Conservation (phyloP, 2,113 vertebrate genomes). For the Stictonetta naevosa region DNA sequence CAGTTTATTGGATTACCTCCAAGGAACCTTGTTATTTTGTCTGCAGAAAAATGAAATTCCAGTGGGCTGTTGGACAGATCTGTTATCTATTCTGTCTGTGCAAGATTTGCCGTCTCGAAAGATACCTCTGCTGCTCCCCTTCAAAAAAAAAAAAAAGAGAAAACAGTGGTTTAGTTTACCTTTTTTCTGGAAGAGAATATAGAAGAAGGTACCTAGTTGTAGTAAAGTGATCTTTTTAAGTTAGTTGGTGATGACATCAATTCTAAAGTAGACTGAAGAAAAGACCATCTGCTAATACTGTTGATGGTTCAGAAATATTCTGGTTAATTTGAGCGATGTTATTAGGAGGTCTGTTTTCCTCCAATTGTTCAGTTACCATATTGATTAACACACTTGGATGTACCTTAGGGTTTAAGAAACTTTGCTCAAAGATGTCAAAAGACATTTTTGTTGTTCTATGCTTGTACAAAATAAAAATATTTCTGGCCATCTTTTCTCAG, state of each 20-base stretch:
- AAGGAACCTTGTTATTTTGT: conserved; percentile 32
- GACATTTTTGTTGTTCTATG: neutral
- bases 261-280: neutral
- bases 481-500: conserved; percentile 12
- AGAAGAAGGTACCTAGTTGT: neutral
- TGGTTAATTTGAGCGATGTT: neutral
- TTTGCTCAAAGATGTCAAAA: neutral
- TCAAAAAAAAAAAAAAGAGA: neutral
- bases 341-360: neutral
- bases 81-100: neutral
- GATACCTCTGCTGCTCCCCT: neutral
- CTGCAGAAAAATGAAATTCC: neutral
- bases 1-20: conserved; percentile 23
- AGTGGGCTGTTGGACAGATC: neutral
- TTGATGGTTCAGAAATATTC: neutral
- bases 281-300: neutral
- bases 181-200: neutral
- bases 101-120: neutral
- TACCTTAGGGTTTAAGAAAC: neutral
- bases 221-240: neutral
- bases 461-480: conserved; percentile 54
- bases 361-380: neutral
- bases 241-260: neutral
- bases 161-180: neutral
- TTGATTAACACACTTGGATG: neutral